phyloP scores from a whole-genome alignment of 2,888 invertebrate species.

The Hermaeophaga mercurialis region DNA sequence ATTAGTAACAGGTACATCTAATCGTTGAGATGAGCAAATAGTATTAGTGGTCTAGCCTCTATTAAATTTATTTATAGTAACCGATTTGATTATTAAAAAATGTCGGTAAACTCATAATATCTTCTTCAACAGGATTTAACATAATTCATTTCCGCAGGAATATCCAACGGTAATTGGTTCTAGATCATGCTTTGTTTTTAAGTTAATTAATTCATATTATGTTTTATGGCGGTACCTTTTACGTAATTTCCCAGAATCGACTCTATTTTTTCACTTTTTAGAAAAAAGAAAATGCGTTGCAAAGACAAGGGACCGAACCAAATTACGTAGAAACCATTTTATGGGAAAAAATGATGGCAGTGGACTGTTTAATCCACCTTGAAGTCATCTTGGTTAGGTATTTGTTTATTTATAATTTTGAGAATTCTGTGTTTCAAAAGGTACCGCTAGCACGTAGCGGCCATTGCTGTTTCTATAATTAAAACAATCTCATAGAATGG shows the following conservation, averaged over 20 bases:
- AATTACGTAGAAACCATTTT: constrained; percentile 15
- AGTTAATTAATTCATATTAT: neutral
- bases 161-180: neutral
- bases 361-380: constrained; percentile 17
- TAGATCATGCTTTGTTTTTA: constrained; percentile 1
- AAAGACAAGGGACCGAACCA: neutral
- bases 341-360: constrained; percentile 10
- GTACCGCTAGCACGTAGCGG: constrained; percentile 15
- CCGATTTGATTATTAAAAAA: too few species aligned
- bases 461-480: constrained; percentile 10
- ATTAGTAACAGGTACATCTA: too few species aligned
- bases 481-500: neutral
- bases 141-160: neutral
- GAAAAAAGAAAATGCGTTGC: neutral
- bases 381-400: constrained; percentile 16
- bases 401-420: constrained; percentile 19
- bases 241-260: neutral
- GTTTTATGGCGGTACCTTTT: neutral
- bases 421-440: constrained; percentile 13
- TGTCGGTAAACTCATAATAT: neutral
- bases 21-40: too few species aligned
- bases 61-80: too few species aligned
- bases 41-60: too few species aligned
- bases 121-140: neutral
- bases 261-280: neutral